Conservation (phyloP, 1,140 invertebrate species). For the Lamellibrachia luymesi region DNA sequence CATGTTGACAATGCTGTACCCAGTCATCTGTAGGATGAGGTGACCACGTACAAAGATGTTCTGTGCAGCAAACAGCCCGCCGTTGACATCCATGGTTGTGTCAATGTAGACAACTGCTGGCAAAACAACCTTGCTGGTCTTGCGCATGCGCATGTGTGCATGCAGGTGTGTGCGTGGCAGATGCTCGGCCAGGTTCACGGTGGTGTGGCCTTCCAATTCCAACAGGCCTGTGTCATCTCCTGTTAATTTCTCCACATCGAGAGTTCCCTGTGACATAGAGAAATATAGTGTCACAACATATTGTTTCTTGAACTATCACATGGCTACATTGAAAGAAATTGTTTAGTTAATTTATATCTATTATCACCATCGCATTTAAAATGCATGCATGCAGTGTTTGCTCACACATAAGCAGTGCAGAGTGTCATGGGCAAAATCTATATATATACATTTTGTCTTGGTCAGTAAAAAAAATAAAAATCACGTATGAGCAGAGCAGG, state of each 20-base stretch:
- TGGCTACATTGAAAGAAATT: too few species aligned
- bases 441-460: too few species aligned
- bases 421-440: too few species aligned
- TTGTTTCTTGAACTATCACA: too few species aligned
- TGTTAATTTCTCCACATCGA: conserved; percentile 27
- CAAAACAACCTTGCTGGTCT: conserved; percentile 28
- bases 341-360: too few species aligned
- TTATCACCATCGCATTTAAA: too few species aligned
- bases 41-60: background rate
- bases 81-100: conserved; percentile 17
- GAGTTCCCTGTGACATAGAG: background rate
- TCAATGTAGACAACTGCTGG: conserved; percentile 36
- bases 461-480: too few species aligned
- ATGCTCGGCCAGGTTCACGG: conserved; percentile 29
- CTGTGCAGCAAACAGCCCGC: background rate
- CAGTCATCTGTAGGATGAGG: background rate
- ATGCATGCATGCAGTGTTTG: too few species aligned
- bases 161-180: conserved; percentile 31
- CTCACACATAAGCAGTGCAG: too few species aligned
- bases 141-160: conserved; percentile 27
- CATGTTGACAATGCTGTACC: background rate
- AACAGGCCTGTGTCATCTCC: conserved; percentile 36
- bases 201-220: conserved; percentile 26
- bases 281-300: too few species aligned
- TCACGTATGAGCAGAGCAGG: too few species aligned